Conservation (phyloP, 2,113 vertebrate species). For the Sphyrna mokarran region DNA sequence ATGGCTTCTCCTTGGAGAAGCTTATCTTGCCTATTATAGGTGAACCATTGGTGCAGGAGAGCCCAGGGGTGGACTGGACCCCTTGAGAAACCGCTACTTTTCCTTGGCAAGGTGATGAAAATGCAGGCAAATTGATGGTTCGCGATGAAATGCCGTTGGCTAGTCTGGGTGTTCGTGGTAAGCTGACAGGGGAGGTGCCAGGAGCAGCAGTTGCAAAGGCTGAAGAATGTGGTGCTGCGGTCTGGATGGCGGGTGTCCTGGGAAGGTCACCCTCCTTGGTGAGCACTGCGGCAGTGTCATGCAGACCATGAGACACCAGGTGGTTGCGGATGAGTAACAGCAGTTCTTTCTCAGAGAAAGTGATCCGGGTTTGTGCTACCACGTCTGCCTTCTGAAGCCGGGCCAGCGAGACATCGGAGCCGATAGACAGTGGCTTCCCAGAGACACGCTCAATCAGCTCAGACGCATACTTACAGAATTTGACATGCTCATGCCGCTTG, state of each 20-base stretch:
- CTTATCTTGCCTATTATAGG: slow-evolving; percentile 86
- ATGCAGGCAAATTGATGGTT: slow-evolving; percentile 61
- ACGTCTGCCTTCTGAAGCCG: slow-evolving; percentile 90
- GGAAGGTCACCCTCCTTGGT: slow-evolving; percentile 92
- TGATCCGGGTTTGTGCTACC: slow-evolving; percentile 93
- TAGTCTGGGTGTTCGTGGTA: slow-evolving; percentile 85
- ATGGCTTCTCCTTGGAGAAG: slow-evolving; percentile 83
- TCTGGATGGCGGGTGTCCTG: slow-evolving; percentile 76
- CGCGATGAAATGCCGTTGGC: slow-evolving; percentile 79
- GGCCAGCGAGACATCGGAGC: slow-evolving; percentile 88
- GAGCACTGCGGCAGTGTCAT: slow-evolving; percentile 76
- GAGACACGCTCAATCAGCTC: slow-evolving; percentile 93
- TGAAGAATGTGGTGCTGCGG: slow-evolving; percentile 51
- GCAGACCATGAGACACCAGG: slow-evolving; percentile 88
- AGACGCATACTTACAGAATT: slow-evolving; percentile 91
- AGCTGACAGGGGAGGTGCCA: slow-evolving; percentile 66
- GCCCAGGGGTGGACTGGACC: slow-evolving; percentile 52
- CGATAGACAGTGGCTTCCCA: slow-evolving; percentile 85
- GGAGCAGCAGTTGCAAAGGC: slow-evolving; percentile 67
- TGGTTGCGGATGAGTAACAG: slow-evolving; percentile 91
- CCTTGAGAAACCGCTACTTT: slow-evolving; percentile 68
- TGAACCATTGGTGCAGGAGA: slow-evolving; percentile 67
- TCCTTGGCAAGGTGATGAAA: slow-evolving; percentile 64
- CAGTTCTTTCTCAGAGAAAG: slow-evolving; percentile 92
- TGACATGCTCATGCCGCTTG: slow-evolving; percentile 93